Base-by-base conservation (phyloP, 2,888 invertebrate species). In the Apodemia duryi region DNA sequence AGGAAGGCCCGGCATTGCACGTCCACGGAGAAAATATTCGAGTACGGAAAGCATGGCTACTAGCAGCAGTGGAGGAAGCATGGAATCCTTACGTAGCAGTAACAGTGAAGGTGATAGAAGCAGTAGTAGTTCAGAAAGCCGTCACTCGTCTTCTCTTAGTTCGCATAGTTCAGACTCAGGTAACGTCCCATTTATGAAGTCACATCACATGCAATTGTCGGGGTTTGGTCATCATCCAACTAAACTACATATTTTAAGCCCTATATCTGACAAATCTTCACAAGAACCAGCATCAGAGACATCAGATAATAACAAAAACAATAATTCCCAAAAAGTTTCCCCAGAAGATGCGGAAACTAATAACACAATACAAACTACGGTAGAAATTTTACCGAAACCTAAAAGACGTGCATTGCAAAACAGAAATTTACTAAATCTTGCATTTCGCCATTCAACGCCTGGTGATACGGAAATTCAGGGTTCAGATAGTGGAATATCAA, bases 11-110 rank as follows among this genome's bases (percentile, higher is more conserved):
- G 79, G 85, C 71, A 83, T 87, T 71, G 78, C 85, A 70, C 91
- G 89, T 70, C 90, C 94, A 72, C 90, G 95, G 69, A 89, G 94
- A 71, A 91, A 91, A 73, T 96, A 95, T 83, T 95, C 95, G 7
- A 97, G 97, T 77, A 96, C 96, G 43, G 97, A 97, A 85, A 96
- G 96, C 82, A 96, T 97, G 94, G 96, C 96, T 46, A 96, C 96
- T 7, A 97, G 96, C 78, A 96, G 96, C 85, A 96, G 96, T 79
- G 96, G 96, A 63, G 96, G 96, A 60, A 97, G 97, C 83, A 95
- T 97, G 95, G 97, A 97, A 80, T 97, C 97, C 65, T 88, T 97
- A 70, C 94, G 96, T 70, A 97, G 97, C 85, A 96, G 96, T 82
- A 97, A 96, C 66, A 97, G 97, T 82, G 97, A 97, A 84, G 97